Percentiles rank a stretch among this genome's conserved stretches.
Conservation (phyloP, 2,113 vertebrate species). For the Perccottus glenii region DNA sequence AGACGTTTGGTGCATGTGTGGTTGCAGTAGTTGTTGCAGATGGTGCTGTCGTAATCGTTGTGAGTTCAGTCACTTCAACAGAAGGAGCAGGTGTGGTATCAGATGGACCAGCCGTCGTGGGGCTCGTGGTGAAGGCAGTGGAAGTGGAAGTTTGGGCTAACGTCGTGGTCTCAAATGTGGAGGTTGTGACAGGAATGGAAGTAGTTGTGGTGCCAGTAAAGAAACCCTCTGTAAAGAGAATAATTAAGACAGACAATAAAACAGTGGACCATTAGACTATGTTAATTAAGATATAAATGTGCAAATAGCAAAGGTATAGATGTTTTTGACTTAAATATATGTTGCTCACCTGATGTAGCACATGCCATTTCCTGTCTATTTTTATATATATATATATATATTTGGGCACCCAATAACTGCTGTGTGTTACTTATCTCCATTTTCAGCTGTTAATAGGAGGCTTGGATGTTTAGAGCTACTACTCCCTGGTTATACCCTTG, state of each 20-base stretch:
- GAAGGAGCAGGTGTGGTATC: conserved; percentile 12
- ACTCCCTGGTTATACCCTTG: no score
- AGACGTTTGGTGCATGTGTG: not conserved
- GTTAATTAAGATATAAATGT: no score
- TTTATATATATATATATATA: no score
- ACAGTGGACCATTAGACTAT: no score
- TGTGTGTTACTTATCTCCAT: no score
- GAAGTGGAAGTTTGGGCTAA: not conserved
- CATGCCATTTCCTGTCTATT: no score
- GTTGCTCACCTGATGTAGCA: no score
- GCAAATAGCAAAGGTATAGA: no score
- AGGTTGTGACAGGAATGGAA: not conserved
- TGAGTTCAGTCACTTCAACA: not conserved
- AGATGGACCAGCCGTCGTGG: conserved; percentile 31
- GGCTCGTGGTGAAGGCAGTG: not conserved
- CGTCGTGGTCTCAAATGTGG: not conserved
- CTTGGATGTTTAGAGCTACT: no score
- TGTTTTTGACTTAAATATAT: no score
- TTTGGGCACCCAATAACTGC: no score
- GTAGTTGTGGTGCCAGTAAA: not conserved
- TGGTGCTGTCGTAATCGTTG: conserved; percentile 7
- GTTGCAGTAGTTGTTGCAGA: not conserved
- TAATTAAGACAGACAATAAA: not conserved
- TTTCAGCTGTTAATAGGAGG: no score
- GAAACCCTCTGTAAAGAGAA: not conserved